These are phyloP conservation scores for Trachelus stipa DNA, from an alignment of 2,888 invertebrate genomes.

Conservation along the genomic window DNA sequence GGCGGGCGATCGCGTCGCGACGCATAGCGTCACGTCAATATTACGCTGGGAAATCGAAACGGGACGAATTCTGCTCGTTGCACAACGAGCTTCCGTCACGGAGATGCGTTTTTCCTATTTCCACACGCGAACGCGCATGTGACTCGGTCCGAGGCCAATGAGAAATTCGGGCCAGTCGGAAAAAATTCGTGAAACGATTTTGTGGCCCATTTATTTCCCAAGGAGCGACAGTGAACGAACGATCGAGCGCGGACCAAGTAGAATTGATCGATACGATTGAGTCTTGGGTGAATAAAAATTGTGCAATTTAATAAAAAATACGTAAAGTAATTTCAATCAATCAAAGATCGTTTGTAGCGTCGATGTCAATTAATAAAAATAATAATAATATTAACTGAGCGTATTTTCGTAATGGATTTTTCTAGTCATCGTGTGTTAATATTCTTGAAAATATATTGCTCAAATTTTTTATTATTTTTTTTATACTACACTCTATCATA, in stretches of 20 bases:
- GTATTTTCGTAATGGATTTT: neutral
- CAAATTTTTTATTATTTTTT: neutral
- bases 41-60: neutral
- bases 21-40: neutral
- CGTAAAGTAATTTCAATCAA: neutral
- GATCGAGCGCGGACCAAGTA: neutral
- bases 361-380: neutral
- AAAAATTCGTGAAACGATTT: neutral
- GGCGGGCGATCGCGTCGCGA: neutral
- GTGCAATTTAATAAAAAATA: neutral
- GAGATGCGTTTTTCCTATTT: neutral
- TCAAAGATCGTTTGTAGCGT: neutral
- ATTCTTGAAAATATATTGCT: neutral
- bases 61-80: neutral
- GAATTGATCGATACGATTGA: neutral
- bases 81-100: neutral
- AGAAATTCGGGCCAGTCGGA: neutral
- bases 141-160: neutral
- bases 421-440: neutral
- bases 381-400: neutral
- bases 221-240: neutral
- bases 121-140: neutral
- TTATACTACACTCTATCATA: neutral
- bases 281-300: neutral
- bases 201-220: neutral